Conservation (phyloP, 1,140 invertebrate genomes). For the Fopius arisanus region DNA sequence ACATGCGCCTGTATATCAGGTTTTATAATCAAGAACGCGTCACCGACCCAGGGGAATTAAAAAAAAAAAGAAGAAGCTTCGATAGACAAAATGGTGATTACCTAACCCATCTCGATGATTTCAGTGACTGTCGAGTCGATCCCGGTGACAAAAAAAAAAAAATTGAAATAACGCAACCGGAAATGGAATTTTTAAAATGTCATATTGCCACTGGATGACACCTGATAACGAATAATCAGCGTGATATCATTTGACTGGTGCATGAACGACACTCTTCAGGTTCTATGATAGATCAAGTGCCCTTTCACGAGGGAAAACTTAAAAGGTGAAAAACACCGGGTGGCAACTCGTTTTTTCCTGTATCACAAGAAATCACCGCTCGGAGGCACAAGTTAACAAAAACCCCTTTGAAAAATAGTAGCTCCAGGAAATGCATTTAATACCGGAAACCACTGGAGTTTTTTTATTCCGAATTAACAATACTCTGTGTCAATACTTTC, state of each 20-base stretch:
- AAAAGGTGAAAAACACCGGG: neutral
- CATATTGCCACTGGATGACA: too few relatives aligned
- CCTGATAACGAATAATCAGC: too few relatives aligned
- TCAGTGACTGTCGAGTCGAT: neutral
- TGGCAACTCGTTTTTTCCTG: neutral
- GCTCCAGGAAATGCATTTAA: neutral
- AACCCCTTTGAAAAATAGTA: neutral
- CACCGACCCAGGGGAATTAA: neutral
- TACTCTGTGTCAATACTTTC: neutral
- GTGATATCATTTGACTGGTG: too few relatives aligned
- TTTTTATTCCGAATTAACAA: neutral
- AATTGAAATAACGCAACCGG: too few relatives aligned
- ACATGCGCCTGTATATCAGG: neutral
- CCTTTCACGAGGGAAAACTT: neutral
- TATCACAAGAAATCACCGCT: neutral
- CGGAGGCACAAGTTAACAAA: neutral
- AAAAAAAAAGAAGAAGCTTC: neutral
- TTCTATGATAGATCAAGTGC: neutral
- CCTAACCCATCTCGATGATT: neutral
- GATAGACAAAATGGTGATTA: neutral
- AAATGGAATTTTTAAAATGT: too few relatives aligned
- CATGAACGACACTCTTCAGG: neutral
- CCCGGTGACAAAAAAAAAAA: too few relatives aligned
- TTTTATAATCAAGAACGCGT: constrained; percentile 2
- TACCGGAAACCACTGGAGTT: neutral